phyloP scores from a whole-genome alignment of 2,888 invertebrate species.

The Lithophane leautieri region DNA sequence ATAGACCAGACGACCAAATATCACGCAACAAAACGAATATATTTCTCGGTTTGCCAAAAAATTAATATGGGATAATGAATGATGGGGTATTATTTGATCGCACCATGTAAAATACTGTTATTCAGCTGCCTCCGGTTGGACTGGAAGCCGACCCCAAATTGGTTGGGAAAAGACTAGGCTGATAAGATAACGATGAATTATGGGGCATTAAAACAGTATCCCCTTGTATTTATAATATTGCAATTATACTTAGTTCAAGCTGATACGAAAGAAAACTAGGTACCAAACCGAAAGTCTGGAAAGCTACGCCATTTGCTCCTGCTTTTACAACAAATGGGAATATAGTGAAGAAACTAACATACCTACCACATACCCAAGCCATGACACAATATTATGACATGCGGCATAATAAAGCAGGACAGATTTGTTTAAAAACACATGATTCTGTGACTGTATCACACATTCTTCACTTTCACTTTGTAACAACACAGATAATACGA shows the following conservation, averaged over 20 bases:
- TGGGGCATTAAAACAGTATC: neutral
- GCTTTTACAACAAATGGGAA: neutral
- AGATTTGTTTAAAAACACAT: slow-evolving; percentile 30
- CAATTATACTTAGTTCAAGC: neutral
- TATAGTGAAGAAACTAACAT: neutral
- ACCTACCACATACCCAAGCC: neutral
- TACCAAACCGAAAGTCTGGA: neutral
- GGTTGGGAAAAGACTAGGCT: too few relatives aligned
- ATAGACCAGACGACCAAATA: neutral
- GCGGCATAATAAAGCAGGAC: slow-evolving; percentile 4
- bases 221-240: neutral
- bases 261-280: neutral
- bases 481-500: neutral
- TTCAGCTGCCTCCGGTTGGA: too few relatives aligned
- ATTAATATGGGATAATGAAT: too few relatives aligned
- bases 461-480: slow-evolving; percentile 50
- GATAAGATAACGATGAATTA: neutral
- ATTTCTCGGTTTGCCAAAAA: neutral
- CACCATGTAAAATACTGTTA: too few relatives aligned
- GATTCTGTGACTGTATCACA: slow-evolving; percentile 8
- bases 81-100: too few relatives aligned
- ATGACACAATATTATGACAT: slow-evolving; percentile 12
- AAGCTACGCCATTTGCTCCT: neutral
- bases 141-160: too few relatives aligned
- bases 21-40: neutral